These are phyloP conservation scores for Arctopsyche grandis DNA, from an alignment of 1,140 invertebrate species.

Conservation along the genomic window DNA sequence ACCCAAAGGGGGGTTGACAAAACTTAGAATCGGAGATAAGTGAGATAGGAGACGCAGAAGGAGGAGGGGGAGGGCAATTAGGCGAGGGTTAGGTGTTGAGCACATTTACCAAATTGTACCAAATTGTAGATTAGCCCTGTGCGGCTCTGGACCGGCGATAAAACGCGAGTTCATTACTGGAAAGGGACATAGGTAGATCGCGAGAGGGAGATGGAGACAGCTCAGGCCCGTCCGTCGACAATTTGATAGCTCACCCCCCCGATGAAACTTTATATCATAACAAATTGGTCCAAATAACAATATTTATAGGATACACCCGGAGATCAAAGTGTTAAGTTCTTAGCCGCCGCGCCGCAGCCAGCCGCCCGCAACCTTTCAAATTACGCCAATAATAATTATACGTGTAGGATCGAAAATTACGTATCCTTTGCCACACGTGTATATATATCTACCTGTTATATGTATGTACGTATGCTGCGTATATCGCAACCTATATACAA, in stretches of 20 bases:
- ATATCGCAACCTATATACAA: neutral
- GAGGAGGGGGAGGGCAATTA: neutral
- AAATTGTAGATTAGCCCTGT: slow-evolving; percentile 28
- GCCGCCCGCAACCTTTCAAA: slow-evolving; percentile 10
- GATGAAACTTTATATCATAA: slow-evolving; percentile 31
- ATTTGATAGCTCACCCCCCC: slow-evolving; percentile 4
- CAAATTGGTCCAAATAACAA: slow-evolving; percentile 32
- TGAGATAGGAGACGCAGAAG: neutral
- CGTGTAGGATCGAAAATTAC: slow-evolving; percentile 18
- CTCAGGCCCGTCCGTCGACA: neutral
- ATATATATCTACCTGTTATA: neutral
- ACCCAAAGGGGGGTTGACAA: neutral
- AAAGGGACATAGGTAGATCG: neutral
- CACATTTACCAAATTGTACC: slow-evolving; percentile 38
- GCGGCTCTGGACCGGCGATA: neutral
- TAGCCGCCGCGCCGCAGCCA: slow-evolving; percentile 10
- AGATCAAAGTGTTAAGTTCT: slow-evolving; percentile 25
- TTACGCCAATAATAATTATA: slow-evolving; percentile 24
- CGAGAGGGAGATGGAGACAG: neutral
- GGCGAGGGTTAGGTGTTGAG: slow-evolving; percentile 25
- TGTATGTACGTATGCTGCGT: neutral
- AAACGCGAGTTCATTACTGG: slow-evolving; percentile 20
- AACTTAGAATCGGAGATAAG: neutral
- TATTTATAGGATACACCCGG: slow-evolving; percentile 12
- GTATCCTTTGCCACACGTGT: neutral